Evolutionary conservation across 2,888 invertebrate species (phyloP), one percentile per base, ranked within the genome.

Genomic region (Volucella zonaria): DNA sequence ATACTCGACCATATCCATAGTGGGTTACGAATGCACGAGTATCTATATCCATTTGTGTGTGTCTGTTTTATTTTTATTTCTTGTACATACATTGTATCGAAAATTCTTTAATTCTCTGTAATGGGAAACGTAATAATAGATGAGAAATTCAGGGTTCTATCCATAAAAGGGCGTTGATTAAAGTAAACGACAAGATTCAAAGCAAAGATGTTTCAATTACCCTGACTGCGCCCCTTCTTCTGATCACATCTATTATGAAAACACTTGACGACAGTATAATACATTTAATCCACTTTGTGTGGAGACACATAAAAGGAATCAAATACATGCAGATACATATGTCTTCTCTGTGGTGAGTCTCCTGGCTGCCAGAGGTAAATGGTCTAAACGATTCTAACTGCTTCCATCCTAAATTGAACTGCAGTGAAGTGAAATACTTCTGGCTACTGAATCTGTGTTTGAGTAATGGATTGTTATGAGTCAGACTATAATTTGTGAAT

Each of bases 51-150:
- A 23, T 31, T 31, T 31, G 31, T 56, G 15, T 11, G 58, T 58
- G 40, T 18, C 31, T 10, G 31, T 6, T 61, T 18, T 18, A 1
- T 18, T 12, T 45, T 31, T 61, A 15, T 45, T 40, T 45, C 23
- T 45, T 52, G 54, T 6, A 31, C 31, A 31, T 68, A n/a, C n/a
- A 40, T 54, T 54, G 15, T 11, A 56, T 43, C 40, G 54, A 42
- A 74, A 68, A 68, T 68, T 38, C 62, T 70, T 68, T 47, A 52
- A 68, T 75, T 70, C 58, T 70, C 56, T 62, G 51, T 75, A 43
- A 75, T 64, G 68, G 62, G 58, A 56, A 64, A 51, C 58, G 58
- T 64, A 81, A 81, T 70, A 81, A 76, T 70, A 45, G 51, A 76
- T 76, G 64, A 76, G 75, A 66, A 47, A 58, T 76, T 81, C 56